phyloP scores from a whole-genome alignment of 2,797 vertebrate species.

The Bradypodion pumilum region DNA sequence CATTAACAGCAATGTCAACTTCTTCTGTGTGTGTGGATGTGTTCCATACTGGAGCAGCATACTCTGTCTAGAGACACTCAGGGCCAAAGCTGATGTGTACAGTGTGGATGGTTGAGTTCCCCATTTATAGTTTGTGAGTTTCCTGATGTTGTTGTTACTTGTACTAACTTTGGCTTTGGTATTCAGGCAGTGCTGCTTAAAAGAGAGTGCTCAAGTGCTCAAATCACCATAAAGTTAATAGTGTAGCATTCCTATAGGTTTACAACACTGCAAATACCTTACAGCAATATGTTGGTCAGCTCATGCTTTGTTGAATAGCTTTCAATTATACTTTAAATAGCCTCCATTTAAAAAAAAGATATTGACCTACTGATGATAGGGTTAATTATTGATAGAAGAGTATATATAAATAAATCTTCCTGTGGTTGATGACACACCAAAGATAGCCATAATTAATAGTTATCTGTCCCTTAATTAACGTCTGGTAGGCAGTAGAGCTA shows the following conservation, averaged over 20 bases:
- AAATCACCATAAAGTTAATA: not conserved
- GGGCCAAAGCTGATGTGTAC: too few species aligned
- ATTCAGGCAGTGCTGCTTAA: too few species aligned
- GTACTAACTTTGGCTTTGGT: too few species aligned
- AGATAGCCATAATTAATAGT: not conserved
- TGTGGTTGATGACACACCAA: not conserved
- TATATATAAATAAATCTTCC: not conserved
- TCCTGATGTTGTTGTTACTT: too few species aligned
- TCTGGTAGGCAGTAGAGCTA: not conserved
- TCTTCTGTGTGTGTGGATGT: too few species aligned
- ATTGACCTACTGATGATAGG: not conserved
- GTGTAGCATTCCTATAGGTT: not conserved
- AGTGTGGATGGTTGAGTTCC: too few species aligned
- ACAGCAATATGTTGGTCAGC: not conserved
- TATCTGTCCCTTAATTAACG: not conserved
- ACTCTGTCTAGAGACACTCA: too few species aligned
- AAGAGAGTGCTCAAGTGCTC: too few species aligned
- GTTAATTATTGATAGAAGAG: not conserved
- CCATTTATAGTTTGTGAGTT: too few species aligned
- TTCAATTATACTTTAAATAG: not conserved
- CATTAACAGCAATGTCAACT: too few species aligned
- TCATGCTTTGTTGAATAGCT: not conserved
- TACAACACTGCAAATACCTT: not conserved
- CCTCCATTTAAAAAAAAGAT: not conserved
- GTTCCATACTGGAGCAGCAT: too few species aligned